Evolutionary conservation across 2,797 vertebrate genomes (phyloP).

Genomic region (Phataginus tetradactyla): DNA sequence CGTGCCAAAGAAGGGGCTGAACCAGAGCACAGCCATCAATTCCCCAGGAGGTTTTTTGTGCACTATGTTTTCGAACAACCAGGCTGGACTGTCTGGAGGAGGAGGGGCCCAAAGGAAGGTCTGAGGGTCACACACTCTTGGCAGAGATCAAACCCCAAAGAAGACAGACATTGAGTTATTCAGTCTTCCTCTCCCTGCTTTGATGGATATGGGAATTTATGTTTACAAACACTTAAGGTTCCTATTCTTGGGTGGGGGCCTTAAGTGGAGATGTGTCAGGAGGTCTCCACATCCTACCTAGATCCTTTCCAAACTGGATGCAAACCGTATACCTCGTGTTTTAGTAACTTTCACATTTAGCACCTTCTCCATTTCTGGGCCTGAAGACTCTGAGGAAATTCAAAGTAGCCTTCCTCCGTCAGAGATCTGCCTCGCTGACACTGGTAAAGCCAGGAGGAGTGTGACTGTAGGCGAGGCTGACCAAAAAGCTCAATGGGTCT

Average conservation of each 20-base stretch:
- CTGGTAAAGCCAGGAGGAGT: not conserved
- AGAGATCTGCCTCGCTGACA: not conserved
- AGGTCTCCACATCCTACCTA: not conserved
- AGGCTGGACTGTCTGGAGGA: not conserved
- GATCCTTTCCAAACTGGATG: not conserved
- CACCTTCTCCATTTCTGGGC: not conserved
- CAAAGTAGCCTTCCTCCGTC: not conserved
- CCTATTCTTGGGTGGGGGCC: not conserved
- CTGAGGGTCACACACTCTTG: not conserved
- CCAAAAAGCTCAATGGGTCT: not conserved
- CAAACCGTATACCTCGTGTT: not conserved
- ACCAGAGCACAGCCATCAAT: fast-evolving
- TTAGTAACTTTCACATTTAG: not conserved
- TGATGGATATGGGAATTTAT: not conserved
- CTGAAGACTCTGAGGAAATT: not conserved
- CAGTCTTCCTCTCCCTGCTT: not conserved
- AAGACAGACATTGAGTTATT: not conserved
- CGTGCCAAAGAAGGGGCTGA: not conserved
- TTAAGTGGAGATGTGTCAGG: not conserved
- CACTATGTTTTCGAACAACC: not conserved
- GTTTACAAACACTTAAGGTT: not conserved
- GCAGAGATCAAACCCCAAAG: not conserved
- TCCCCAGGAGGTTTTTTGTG: fast-evolving
- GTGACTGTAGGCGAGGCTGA: not conserved
- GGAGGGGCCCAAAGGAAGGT: not conserved